Percentiles rank a stretch among this genome's conserved stretches.
These are phyloP conservation scores for Melanotaenia nigrans DNA, from an alignment of 2,797 vertebrate genomes.

Conservation along the genomic window DNA sequence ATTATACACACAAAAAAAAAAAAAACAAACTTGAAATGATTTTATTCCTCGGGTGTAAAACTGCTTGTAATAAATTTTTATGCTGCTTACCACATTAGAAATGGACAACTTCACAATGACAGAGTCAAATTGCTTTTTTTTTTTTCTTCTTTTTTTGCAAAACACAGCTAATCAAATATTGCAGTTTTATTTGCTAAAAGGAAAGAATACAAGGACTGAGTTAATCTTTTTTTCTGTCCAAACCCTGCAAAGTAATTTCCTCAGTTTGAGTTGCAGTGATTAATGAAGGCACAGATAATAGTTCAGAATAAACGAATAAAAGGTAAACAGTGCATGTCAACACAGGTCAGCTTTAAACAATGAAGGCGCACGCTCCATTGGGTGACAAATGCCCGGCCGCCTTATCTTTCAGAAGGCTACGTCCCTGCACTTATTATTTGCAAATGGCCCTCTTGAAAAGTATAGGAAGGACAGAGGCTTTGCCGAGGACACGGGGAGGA, in stretches of 20 bases:
- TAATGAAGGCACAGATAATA: slow-evolving; percentile 72
- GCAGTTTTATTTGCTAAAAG: slow-evolving; percentile 46
- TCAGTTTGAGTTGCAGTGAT: slow-evolving; percentile 66
- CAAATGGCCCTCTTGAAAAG: slow-evolving; percentile 73
- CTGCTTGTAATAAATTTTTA: slow-evolving; percentile 54
- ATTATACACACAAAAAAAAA: slow-evolving; percentile 43
- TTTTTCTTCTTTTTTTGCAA: slow-evolving; percentile 24
- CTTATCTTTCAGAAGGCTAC: slow-evolving; percentile 73
- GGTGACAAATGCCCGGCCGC: slow-evolving; percentile 76
- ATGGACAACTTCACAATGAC: slow-evolving; percentile 46
- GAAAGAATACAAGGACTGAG: slow-evolving; percentile 33
- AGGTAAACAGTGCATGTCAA: slow-evolving; percentile 76
- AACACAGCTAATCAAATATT: slow-evolving; percentile 41
- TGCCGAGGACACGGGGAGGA: slow-evolving; percentile 66
- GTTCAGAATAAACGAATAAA: slow-evolving; percentile 74
- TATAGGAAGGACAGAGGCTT: slow-evolving; percentile 65
- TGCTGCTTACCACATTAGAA: slow-evolving; percentile 56
- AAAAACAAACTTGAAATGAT: slow-evolving; percentile 56
- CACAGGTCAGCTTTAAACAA: slow-evolving; percentile 73
- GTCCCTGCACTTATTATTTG: slow-evolving; percentile 74
- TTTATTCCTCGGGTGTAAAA: slow-evolving; percentile 50
- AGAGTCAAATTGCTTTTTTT: slow-evolving; percentile 38
- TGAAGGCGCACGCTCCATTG: slow-evolving; percentile 66
- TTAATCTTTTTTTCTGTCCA: slow-evolving; percentile 25
- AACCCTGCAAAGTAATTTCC: slow-evolving; percentile 53